phyloP scores from a whole-genome alignment of 2,797 vertebrate species.

The Limosa lapponica region DNA sequence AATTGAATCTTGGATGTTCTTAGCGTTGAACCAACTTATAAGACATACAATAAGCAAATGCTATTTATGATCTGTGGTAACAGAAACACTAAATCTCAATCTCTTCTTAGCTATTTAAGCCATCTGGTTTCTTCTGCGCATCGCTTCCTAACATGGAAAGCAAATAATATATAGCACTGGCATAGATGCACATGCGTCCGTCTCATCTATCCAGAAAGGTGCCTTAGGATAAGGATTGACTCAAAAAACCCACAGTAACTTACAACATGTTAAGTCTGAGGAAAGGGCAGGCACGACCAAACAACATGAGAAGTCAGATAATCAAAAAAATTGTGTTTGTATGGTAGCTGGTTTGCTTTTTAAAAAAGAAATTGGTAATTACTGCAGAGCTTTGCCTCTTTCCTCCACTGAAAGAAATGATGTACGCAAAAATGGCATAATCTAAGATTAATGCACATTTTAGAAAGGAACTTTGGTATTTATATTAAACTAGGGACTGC shows the following conservation, averaged over 20 bases:
- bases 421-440: background rate
- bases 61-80: background rate
- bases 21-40: background rate
- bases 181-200: background rate
- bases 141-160: background rate
- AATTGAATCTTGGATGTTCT: background rate
- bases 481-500: background rate
- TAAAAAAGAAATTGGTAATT: background rate
- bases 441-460: background rate
- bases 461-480: background rate
- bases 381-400: background rate
- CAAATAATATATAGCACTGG: background rate
- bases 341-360: background rate
- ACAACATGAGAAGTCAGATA: background rate
- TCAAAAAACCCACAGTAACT: background rate
- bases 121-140: constrained; percentile 11
- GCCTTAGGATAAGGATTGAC: background rate
- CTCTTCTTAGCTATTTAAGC: background rate
- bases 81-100: background rate
- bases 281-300: background rate
- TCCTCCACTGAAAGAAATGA: background rate
- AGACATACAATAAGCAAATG: background rate
- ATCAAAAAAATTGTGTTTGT: background rate
- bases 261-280: background rate
- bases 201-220: background rate